phyloP scores from a whole-genome alignment of 2,797 vertebrate genomes.

The Channa striata region DNA sequence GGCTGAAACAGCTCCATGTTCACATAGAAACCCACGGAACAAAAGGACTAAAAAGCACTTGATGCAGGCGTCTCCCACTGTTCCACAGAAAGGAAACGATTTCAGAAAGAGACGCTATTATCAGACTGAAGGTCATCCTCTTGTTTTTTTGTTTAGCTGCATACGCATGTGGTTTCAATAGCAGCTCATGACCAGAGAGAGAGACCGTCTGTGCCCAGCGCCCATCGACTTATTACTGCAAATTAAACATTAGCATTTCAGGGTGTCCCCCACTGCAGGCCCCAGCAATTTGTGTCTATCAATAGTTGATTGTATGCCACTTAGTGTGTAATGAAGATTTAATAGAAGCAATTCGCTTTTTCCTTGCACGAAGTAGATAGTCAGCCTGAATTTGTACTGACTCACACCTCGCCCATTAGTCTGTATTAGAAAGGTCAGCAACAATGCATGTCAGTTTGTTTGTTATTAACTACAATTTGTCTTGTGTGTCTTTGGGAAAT shows the following conservation, averaged over 20 bases:
- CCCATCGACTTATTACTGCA: conserved; percentile 77
- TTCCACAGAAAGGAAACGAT: conserved; percentile 49
- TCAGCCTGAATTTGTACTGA: conserved; percentile 74
- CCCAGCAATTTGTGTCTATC: conserved; percentile 86
- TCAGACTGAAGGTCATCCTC: conserved; percentile 76
- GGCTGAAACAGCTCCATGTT: conserved; percentile 41
- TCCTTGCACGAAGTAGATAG: conserved; percentile 64
- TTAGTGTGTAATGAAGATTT: conserved; percentile 88
- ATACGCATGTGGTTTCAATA: conserved; percentile 56
- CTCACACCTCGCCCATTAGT: conserved; percentile 78
- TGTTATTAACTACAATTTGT: conserved; percentile 74
- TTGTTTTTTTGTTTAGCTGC: conserved; percentile 69
- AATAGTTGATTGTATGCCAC: conserved; percentile 86
- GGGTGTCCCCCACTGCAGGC: conserved; percentile 77
- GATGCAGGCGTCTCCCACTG: conserved; percentile 56
- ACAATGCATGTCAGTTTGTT: conserved; percentile 61
- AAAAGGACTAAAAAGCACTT: conserved; percentile 71
- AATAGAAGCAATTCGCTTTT: conserved; percentile 78
- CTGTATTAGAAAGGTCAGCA: conserved; percentile 76
- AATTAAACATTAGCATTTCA: conserved; percentile 85
- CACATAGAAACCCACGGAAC: conserved; percentile 58
- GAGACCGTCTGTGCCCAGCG: conserved; percentile 45
- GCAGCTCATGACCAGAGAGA: conserved; percentile 55
- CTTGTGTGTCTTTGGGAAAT: conserved; percentile 44
- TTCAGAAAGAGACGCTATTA: conserved; percentile 58